Evolutionary conservation across 2,888 invertebrate species (phyloP).

Genomic region (Biston betularia): DNA sequence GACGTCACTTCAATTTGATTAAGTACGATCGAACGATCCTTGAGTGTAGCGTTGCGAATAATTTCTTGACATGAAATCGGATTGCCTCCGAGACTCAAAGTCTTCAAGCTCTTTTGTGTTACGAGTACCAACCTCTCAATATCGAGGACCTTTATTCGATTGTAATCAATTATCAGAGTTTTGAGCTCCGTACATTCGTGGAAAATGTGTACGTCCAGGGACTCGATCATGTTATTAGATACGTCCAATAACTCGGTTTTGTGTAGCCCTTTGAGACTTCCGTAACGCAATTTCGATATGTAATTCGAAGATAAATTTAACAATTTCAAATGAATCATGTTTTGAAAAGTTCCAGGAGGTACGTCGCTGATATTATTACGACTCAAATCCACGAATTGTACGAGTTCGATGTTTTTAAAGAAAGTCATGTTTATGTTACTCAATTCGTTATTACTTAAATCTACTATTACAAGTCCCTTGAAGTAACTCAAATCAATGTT

Average conservation of each 20-base stretch:
- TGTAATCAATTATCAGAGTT: conserved; percentile 72
- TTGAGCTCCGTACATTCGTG: conserved; percentile 72
- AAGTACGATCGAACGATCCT: conserved; percentile 46
- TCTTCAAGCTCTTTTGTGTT: conserved; percentile 59
- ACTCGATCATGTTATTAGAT: conserved; percentile 66
- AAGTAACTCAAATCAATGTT: conserved; percentile 65
- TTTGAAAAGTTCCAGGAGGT: conserved; percentile 71
- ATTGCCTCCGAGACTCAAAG: conserved; percentile 75
- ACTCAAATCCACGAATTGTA: conserved; percentile 71
- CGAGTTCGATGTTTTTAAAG: conserved; percentile 58
- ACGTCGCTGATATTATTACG: conserved; percentile 63
- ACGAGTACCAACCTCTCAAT: conserved; percentile 63
- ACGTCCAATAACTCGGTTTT: conserved; percentile 70
- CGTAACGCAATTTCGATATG: conserved; percentile 65
- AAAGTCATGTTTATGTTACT: conserved; percentile 57
- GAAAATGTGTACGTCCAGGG: conserved; percentile 70
- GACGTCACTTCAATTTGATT: conserved; percentile 69
- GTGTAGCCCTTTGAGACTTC: conserved; percentile 71
- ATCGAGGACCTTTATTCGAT: conserved; percentile 68
- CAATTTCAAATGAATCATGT: conserved; percentile 64
- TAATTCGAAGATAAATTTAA: conserved; percentile 71
- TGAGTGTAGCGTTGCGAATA: conserved; percentile 55
- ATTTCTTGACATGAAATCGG: conserved; percentile 74
- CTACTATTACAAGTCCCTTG: conserved; percentile 60
- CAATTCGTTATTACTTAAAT: conserved; percentile 66